A percentile compares a stretch with the other conserved stretches of the same genome.
These are phyloP conservation scores for Eulemur rufifrons DNA, from an alignment of 2,113 vertebrate species.

Conservation along the genomic window DNA sequence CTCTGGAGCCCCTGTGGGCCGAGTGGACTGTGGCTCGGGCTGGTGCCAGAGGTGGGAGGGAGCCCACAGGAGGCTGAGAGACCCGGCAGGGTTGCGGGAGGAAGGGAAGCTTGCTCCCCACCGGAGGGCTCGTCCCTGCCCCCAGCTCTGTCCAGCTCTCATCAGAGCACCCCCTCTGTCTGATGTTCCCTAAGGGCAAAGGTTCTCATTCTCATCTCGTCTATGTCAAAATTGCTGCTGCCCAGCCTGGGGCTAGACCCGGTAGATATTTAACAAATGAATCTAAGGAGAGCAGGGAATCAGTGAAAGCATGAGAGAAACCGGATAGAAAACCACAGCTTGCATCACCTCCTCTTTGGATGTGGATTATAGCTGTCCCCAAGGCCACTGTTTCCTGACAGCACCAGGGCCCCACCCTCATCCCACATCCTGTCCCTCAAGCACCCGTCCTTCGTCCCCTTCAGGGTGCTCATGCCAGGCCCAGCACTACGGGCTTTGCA, in stretches of 20 bases:
- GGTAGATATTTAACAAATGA: background rate
- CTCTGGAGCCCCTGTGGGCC: background rate
- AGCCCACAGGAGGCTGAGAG: background rate
- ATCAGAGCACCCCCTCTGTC: background rate
- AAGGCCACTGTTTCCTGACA: background rate
- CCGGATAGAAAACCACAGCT: background rate
- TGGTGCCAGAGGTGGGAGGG: background rate
- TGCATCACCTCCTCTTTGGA: background rate
- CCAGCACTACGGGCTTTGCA: background rate
- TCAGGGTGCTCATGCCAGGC: rapidly evolving
- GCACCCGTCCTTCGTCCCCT: background rate
- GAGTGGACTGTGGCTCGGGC: background rate
- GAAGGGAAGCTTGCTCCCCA: too few species aligned
- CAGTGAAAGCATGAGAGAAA: background rate
- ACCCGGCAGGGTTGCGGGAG: rapidly evolving
- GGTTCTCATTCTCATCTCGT: background rate
- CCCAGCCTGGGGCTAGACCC: background rate
- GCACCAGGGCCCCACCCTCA: rapidly evolving
- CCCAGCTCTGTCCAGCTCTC: background rate
- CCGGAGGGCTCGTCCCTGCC: rapidly evolving
- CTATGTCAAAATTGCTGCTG: background rate
- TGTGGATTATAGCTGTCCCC: background rate
- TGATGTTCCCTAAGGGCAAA: background rate
- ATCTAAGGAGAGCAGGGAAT: background rate
- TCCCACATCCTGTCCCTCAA: background rate